Percentiles rank a stretch among this genome's conserved stretches.
Conservation (phyloP, 2,797 vertebrate genomes). For the Muscicapa striata region DNA sequence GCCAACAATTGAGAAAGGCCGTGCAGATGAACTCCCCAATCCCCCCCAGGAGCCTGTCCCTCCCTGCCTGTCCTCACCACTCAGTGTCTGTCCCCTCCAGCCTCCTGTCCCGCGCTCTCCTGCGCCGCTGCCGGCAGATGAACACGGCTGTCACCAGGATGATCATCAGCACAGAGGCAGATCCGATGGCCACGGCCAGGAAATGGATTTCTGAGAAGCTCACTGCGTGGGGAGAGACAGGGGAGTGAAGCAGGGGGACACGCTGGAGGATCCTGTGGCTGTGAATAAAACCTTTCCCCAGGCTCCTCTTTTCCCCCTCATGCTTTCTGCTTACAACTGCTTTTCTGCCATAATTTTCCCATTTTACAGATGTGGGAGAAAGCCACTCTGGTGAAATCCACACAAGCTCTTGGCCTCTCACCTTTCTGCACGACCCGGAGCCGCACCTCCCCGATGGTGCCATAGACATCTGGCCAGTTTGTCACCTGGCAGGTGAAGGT, state of each 20-base stretch:
- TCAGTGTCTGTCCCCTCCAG: conserved; percentile 48
- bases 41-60: not conserved
- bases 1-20: not conserved
- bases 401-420: not conserved
- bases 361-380: not conserved
- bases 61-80: conserved; percentile 65
- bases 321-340: not conserved
- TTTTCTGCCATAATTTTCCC: not conserved
- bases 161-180: conserved; percentile 80
- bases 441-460: conserved; percentile 81
- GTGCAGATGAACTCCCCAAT: not conserved
- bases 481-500: conserved; percentile 92
- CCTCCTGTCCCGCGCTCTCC: conserved; percentile 61
- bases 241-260: not conserved
- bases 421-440: conserved; percentile 85
- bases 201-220: conserved; percentile 85
- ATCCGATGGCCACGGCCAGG: conserved; percentile 83
- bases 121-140: conserved; percentile 77
- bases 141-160: conserved; percentile 78
- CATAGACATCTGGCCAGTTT: conserved; percentile 88
- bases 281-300: not conserved
- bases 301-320: not conserved
- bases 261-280: not conserved
- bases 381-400: fast-evolving
- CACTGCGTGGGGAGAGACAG: conserved; percentile 42